Evolutionary conservation across 2,888 invertebrate genomes (phyloP).

Genomic region (Cephus spinipes): DNA sequence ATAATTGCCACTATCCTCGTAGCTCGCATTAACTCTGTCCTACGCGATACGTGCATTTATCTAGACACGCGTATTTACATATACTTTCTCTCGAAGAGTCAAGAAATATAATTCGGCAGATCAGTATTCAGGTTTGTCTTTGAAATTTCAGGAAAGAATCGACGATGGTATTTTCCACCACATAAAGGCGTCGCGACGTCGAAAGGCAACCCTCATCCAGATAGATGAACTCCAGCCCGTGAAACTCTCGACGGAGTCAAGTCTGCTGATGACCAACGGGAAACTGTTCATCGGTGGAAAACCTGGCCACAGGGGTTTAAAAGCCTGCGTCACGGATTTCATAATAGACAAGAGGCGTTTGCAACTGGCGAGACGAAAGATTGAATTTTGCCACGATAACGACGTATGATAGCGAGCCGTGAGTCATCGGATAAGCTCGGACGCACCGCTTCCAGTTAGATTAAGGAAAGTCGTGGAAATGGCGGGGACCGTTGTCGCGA

Average conservation of each 20-base stretch:
- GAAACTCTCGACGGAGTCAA: conserved; percentile 53
- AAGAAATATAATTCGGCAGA: not conserved
- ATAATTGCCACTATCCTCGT: not conserved
- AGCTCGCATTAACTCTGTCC: not conserved
- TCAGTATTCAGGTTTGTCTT: not conserved
- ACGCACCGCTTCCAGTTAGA: not conserved
- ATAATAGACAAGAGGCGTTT: conserved; percentile 60
- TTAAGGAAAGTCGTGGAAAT: not conserved
- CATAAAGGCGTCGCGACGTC: conserved; percentile 56
- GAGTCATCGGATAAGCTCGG: not conserved
- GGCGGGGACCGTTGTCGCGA: conserved; percentile 9
- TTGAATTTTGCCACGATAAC: conserved; percentile 64
- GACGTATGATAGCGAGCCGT: conserved; percentile 59
- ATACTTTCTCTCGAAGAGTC: not conserved
- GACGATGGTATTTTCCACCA: conserved; percentile 63
- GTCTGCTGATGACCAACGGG: conserved; percentile 59
- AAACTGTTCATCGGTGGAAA: conserved; percentile 63
- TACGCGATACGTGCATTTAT: not conserved
- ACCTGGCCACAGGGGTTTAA: conserved; percentile 60
- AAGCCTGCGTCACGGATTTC: conserved; percentile 61
- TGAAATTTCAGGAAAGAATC: conserved; percentile 50
- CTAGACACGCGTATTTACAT: not conserved
- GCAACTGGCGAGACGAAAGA: conserved; percentile 58
- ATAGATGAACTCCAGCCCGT: conserved; percentile 54
- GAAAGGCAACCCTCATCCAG: conserved; percentile 56